These are phyloP conservation scores for Drosophila ironensis DNA, from an alignment of 1,140 invertebrate genomes.

Conservation along the genomic window DNA sequence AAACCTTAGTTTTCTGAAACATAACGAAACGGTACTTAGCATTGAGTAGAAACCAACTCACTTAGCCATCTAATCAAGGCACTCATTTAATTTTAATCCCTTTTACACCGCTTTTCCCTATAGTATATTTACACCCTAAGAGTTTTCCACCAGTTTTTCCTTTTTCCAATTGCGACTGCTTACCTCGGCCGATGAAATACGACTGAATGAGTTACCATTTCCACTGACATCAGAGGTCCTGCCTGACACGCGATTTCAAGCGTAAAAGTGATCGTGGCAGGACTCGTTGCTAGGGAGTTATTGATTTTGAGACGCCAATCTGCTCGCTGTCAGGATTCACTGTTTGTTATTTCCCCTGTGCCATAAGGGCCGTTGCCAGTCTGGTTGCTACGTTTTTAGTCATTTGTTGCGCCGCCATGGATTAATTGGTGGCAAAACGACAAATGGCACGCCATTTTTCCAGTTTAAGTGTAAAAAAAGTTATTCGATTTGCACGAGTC, in stretches of 20 bases:
- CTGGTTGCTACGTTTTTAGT: slow-evolving; percentile 42
- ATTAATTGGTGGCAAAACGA: slow-evolving; percentile 14
- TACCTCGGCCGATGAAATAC: slow-evolving; percentile 51
- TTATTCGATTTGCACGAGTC: slow-evolving; percentile 14
- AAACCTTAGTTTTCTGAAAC: too few relatives aligned
- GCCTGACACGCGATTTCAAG: slow-evolving; percentile 9
- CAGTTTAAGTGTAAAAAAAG: slow-evolving; percentile 13
- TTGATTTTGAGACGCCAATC: slow-evolving; percentile 48
- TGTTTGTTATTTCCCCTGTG: slow-evolving; percentile 58
- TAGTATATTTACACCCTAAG: not conserved
- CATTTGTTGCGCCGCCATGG: slow-evolving; percentile 50
- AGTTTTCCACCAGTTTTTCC: slow-evolving; percentile 1
- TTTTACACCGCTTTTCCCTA: not conserved
- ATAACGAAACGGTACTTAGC: too few relatives aligned
- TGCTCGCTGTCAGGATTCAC: not conserved
- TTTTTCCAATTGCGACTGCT: slow-evolving; percentile 44
- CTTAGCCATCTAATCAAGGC: too few relatives aligned
- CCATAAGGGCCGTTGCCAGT: slow-evolving; percentile 33
- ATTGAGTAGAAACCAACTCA: too few relatives aligned
- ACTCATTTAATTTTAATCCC: not conserved
- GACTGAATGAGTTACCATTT: slow-evolving; percentile 44
- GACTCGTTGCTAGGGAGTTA: slow-evolving; percentile 65
- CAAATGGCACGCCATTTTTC: slow-evolving; percentile 37
- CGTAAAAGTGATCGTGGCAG: slow-evolving; percentile 62
- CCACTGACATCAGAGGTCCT: not conserved